Conservation (phyloP, 53 echinoderm and acorn worm species). For the Patiria pectinifera region DNA sequence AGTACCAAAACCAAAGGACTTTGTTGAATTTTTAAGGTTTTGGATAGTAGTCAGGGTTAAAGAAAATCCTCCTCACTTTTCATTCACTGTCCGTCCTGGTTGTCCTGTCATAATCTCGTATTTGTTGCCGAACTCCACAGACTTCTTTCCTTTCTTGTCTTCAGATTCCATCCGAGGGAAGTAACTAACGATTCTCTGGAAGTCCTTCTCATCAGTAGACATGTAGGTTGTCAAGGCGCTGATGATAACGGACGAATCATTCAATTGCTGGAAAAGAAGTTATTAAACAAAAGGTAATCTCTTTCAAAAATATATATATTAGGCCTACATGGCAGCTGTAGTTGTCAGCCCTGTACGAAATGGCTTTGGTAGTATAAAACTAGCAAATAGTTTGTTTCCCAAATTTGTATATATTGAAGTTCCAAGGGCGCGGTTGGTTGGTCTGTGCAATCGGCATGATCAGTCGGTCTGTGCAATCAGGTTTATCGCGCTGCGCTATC, state of each 20-base stretch:
- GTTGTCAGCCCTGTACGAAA: too few relatives aligned
- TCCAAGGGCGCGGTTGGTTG: too few relatives aligned
- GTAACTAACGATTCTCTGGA: conserved; percentile 70
- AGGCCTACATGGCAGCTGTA: background rate
- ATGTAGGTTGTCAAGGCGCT: conserved; percentile 90
- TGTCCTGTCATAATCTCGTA: conserved; percentile 93
- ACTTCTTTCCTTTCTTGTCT: conserved; percentile 71
- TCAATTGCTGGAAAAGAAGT: conserved; percentile 83
- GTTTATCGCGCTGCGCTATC: too few relatives aligned
- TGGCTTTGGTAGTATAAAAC: too few relatives aligned
- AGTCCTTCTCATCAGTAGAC: conserved; percentile 88
- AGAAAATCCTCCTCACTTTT: conserved; percentile 67
- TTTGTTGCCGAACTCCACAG: conserved; percentile 81
- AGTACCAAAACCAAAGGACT: background rate
- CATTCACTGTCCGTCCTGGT: conserved; percentile 78
- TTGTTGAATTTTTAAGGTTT: background rate
- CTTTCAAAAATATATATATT: background rate
- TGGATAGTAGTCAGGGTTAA: background rate
- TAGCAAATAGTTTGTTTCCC: too few relatives aligned
- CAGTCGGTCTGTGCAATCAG: too few relatives aligned
- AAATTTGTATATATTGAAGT: too few relatives aligned
- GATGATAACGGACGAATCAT: conserved; percentile 96
- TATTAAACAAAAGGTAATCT: background rate
- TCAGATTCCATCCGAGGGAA: conserved; percentile 78
- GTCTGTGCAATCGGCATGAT: too few relatives aligned